Conservation (phyloP, 2,888 invertebrate species). For the Altica lythri region DNA sequence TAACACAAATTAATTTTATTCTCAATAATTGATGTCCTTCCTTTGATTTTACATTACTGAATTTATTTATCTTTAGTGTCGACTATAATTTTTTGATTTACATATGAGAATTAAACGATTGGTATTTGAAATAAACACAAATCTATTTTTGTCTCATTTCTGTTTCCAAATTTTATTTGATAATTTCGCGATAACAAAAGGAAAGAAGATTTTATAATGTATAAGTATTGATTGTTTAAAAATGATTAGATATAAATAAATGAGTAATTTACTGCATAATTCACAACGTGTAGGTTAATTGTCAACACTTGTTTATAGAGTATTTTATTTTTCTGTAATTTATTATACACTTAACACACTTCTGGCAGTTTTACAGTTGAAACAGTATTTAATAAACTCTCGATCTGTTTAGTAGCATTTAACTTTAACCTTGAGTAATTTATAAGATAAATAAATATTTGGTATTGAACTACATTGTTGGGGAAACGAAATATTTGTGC, state of each 20-base stretch:
- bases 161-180: constrained; percentile 6
- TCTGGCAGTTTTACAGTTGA: constrained; percentile 16
- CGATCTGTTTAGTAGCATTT: constrained; percentile 16
- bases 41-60: too few relatives aligned
- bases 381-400: constrained; percentile 18
- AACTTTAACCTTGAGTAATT: constrained; percentile 32
- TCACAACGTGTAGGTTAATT: constrained; percentile 11
- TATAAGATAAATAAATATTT: constrained; percentile 29
- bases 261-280: background rate
- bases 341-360: constrained; percentile 9
- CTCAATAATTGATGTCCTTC: too few relatives aligned
- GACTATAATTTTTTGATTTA: too few relatives aligned
- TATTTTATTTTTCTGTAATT: too few relatives aligned
- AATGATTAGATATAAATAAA: constrained; percentile 7
- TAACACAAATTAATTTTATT: too few relatives aligned
- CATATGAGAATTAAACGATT: too few relatives aligned
- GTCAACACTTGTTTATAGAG: too few relatives aligned
- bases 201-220: background rate
- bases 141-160: constrained; percentile 13
- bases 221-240: background rate
- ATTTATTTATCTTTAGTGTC: too few relatives aligned
- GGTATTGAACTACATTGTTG: constrained; percentile 29
- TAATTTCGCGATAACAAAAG: constrained; percentile 3
- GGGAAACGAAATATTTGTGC: constrained; percentile 28
- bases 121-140: constrained; percentile 6